Base-by-base conservation (phyloP, 2,888 invertebrate genomes). In the Nomada ruficornis region DNA sequence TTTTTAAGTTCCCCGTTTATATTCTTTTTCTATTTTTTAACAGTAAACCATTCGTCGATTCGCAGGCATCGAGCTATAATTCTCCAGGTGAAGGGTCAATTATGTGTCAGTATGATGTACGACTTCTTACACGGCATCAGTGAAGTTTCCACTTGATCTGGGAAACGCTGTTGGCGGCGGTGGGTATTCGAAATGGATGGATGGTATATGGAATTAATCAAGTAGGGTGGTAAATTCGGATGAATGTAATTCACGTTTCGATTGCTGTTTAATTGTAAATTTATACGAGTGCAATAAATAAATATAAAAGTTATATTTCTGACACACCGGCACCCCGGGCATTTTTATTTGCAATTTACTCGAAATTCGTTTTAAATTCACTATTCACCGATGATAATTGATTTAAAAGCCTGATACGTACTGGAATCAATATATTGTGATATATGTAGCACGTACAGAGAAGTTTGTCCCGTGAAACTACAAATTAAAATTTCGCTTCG, bases 71-170 rank as follows among this genome's bases (percentile, higher is more conserved):
- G 63, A 26, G 13, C 74, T 42, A 75, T 79, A 79, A 79, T 72
- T 79, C 79, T 75, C 64, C n/a, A 18, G 59, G 23, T 64, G 79
- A 79, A 79, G 64, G 69, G 74, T 79, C 75, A 79, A 79, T 79
- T 79, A 79, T 75, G 59, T 69, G 79, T 44, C 79, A 64, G 67
- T 36, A 67, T 75, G 79, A 79, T 75, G 75, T 69, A 79, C 69
- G 74, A 64, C 68, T 75, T 75, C 79, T 69, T 69, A 64, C 69
- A 26, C 63, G 13, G 29, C 62, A 63, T 50, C 63, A 13, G 23
- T 70, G 63, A 69, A 74, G 69, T 68, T 74, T 74, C 74, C 64
- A 59, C 62, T 79, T 57, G 68, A 63, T 47, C 44, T 29, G 18
- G 29, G 13, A 26, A 54, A 44, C 52, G 36, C 42, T 18, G 26